Evolutionary conservation across 2,888 invertebrate species (phyloP).

Genomic region (Andrena fulva): DNA sequence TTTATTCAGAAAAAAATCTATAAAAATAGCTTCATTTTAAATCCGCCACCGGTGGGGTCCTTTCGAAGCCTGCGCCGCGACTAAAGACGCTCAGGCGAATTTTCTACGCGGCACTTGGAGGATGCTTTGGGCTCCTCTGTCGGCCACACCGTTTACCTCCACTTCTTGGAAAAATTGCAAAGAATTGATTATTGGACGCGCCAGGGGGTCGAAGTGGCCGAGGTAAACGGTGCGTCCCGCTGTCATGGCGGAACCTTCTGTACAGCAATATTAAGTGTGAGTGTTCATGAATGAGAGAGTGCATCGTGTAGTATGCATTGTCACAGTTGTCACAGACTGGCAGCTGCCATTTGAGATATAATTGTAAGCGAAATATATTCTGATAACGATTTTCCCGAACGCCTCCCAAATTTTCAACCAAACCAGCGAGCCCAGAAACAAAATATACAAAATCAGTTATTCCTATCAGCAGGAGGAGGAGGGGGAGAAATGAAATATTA

Average conservation of each 20-base stretch:
- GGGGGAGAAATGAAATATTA: too few species aligned
- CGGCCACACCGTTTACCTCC: not conserved
- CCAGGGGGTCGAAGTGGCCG: not conserved
- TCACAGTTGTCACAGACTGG: constrained; percentile 16
- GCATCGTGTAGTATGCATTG: constrained; percentile 38
- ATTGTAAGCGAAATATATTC: constrained; percentile 63
- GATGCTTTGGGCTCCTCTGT: not conserved
- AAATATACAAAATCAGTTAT: too few species aligned
- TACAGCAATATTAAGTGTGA: constrained; percentile 47
- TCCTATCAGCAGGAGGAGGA: not conserved
- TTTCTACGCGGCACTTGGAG: not conserved
- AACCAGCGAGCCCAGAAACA: not conserved
- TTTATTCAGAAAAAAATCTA: too few species aligned
- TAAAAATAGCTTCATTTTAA: too few species aligned
- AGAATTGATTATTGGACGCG: not conserved
- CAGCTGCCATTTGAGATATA: constrained; percentile 42
- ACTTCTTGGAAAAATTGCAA: not conserved
- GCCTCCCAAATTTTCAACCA: not conserved
- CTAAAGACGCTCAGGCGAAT: not conserved
- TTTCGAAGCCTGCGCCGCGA: not conserved
- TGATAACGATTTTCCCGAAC: constrained; percentile 42
- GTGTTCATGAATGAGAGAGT: constrained; percentile 62
- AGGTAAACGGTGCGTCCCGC: constrained; percentile 1
- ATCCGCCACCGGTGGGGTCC: not conserved
- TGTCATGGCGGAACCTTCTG: not conserved